These are phyloP conservation scores for Orcinus orca DNA, from an alignment of 2,113 vertebrate species.

Conservation along the genomic window DNA sequence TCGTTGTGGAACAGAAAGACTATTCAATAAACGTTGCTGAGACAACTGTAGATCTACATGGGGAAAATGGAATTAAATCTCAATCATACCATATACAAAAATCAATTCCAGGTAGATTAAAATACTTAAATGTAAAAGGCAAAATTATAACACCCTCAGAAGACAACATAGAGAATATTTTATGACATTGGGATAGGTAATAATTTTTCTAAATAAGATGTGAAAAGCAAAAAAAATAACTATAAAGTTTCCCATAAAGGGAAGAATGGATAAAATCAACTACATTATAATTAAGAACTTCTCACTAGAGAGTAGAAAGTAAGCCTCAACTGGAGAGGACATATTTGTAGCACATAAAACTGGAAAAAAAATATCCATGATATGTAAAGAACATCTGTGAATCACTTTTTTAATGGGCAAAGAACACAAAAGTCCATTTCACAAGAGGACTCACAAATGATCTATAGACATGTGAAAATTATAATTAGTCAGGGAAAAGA, in stretches of 20 bases:
- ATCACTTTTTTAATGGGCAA: background rate
- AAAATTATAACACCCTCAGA: constrained; percentile 6
- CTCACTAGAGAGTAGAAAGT: constrained; percentile 1
- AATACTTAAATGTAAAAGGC: background rate
- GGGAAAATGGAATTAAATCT: constrained; percentile 4
- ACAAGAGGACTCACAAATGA: background rate
- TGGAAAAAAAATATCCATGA: background rate
- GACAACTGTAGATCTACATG: background rate
- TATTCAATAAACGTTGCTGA: background rate
- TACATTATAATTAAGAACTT: constrained; percentile 15
- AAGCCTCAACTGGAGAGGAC: background rate
- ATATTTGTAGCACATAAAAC: constrained; percentile 2
- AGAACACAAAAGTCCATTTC: constrained; percentile 4
- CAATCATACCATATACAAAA: background rate
- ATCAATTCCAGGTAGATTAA: constrained; percentile 25
- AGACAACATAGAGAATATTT: background rate
- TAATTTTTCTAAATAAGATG: constrained; percentile 34
- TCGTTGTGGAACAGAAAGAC: background rate
- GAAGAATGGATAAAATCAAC: background rate
- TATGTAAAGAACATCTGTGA: constrained; percentile 16
- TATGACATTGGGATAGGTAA: background rate
- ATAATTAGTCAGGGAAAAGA: background rate
- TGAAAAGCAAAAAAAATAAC: background rate
- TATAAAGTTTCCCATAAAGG: background rate
- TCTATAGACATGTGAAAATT: background rate